Evolutionary conservation across 2,888 invertebrate genomes (phyloP), one percentile per base, ranked within the genome.

Genomic region (Pristionchus fissidentatus): DNA sequence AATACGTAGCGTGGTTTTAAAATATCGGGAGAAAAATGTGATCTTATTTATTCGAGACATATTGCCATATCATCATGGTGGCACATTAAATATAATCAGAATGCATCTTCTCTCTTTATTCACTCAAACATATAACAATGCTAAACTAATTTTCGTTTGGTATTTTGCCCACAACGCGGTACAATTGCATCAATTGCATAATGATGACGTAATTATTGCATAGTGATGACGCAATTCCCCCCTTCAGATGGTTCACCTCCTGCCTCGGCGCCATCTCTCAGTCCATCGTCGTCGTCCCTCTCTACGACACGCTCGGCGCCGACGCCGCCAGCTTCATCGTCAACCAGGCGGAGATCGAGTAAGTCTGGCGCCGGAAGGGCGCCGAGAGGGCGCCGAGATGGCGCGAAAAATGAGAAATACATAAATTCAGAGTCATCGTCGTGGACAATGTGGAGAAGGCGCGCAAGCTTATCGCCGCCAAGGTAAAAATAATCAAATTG

Each of bases 241-340:
- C 29, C 92, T 96, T 97, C 15, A 97, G 98, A 85, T 92, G 92
- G 92, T 84, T 87, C 19, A 85, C 90, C 60, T 84, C 89, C 55
- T 84, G 87, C 3, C 83, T 92, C n/a, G 91, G 87, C 0, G 88
- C 87, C 66, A 84, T 90, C 43, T 86, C 88, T 13, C 89, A 90
- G 62, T 91, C 91, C 15, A 95, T 97, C 95, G 97, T 97, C 81
- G 95, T 97, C 88, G 96, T 98, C 86, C 97, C 98, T 80, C 94
- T 98, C 84, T 98, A 98, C 93, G 98, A 98, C 93, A 98, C 98
- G 3, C 94, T 98, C 88, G 98, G 98, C 92, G 96, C 97, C 89
- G 97, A 98, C 93, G 97, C 98, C 88, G 97, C 97, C 94, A 96
- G 96, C 93, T 92, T 86, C 85, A 91, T 92, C 55, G 85, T 92